Evolutionary conservation across 2,888 invertebrate species (phyloP).

Genomic region (Agonum fuliginosum): DNA sequence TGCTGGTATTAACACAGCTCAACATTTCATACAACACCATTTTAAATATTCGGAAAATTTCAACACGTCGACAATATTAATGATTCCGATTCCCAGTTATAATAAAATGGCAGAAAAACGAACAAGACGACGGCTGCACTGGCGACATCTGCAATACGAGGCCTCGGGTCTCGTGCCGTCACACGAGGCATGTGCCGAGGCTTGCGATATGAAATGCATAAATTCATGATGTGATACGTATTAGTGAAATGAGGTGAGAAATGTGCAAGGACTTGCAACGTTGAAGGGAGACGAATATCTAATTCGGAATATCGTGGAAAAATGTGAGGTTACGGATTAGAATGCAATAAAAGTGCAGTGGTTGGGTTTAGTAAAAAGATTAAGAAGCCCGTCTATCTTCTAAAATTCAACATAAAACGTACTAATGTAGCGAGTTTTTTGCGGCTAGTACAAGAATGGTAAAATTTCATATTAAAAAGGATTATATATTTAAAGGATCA

Average conservation of each 20-base stretch:
- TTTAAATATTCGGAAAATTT: conserved; percentile 9
- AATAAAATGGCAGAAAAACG: not conserved
- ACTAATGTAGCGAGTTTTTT: no score
- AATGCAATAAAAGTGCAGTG: not conserved
- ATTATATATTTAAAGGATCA: no score
- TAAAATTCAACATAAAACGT: no score
- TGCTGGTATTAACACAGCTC: not conserved
- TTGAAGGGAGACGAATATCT: no score
- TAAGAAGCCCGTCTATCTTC: no score
- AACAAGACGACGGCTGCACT: conserved; percentile 22
- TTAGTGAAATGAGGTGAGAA: conserved; percentile 53
- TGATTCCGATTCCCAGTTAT: conserved; percentile 19
- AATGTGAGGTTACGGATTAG: no score
- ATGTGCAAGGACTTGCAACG: no score
- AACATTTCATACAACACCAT: not conserved
- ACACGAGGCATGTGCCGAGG: conserved; percentile 7
- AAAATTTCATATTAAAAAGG: no score
- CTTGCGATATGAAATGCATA: conserved; percentile 54
- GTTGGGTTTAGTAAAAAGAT: no score
- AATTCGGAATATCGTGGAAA: no score
- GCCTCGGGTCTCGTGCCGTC: not conserved
- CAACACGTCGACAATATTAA: conserved; percentile 1
- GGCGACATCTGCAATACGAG: conserved; percentile 46
- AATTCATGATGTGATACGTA: conserved; percentile 54
- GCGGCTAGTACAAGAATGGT: no score